Evolutionary conservation across 2,797 vertebrate genomes (phyloP).

Genomic region (Picus viridis): DNA sequence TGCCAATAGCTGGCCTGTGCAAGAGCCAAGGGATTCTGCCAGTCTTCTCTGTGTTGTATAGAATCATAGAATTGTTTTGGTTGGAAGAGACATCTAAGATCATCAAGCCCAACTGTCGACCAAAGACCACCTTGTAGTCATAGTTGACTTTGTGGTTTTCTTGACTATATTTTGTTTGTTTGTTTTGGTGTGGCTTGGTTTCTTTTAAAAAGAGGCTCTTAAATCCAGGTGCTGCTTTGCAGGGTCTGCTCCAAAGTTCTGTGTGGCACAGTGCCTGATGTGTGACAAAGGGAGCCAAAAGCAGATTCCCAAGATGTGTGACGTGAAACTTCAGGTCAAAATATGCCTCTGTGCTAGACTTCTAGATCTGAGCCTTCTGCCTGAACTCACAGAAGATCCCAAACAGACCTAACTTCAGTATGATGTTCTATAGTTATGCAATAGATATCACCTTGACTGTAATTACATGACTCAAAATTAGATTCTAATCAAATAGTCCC

Average conservation of each 20-base stretch:
- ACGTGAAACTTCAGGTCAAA: background rate
- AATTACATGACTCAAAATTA: background rate
- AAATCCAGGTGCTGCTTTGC: background rate
- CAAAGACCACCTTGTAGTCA: background rate
- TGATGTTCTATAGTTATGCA: background rate
- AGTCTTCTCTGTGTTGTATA: background rate
- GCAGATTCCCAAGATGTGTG: fast-evolving
- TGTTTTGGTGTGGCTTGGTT: no score
- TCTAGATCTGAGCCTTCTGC: background rate
- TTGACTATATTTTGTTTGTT: no score
- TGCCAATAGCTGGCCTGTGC: background rate
- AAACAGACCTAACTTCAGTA: background rate
- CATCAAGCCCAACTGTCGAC: no score
- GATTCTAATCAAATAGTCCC: background rate
- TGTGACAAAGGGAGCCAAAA: background rate
- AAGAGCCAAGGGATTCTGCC: background rate
- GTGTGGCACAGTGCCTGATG: background rate
- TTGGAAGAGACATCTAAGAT: no score
- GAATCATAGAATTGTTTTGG: no score
- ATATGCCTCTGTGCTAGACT: background rate
- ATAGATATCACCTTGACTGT: background rate
- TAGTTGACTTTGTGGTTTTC: background rate
- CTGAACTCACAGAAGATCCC: background rate
- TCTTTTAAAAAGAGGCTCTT: background rate
- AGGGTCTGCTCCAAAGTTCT: background rate